These are phyloP conservation scores for Nerophis lumbriciformis DNA, from an alignment of 2,113 vertebrate genomes.

Conservation along the genomic window DNA sequence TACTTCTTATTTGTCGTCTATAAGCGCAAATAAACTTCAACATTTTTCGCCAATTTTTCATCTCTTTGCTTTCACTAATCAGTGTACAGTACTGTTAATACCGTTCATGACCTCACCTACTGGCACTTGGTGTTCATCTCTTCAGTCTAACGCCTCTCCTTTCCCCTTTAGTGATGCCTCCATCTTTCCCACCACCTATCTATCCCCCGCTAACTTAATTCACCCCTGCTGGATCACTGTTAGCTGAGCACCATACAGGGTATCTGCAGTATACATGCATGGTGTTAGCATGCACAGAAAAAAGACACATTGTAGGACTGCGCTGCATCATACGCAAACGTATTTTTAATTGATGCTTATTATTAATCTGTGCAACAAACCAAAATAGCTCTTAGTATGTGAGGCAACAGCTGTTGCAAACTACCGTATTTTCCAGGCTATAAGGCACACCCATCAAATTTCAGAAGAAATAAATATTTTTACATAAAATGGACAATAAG, in stretches of 20 bases:
- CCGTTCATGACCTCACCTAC: not conserved
- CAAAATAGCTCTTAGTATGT: too few species aligned
- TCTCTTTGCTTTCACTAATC: constrained; percentile 16
- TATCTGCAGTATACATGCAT: constrained; percentile 37
- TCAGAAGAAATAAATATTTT: too few species aligned
- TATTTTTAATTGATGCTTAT: too few species aligned
- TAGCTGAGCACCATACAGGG: constrained; percentile 40
- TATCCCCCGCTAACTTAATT: constrained; percentile 36
- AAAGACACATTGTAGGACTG: not conserved
- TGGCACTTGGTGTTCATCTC: constrained; percentile 9
- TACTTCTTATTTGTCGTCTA: not conserved
- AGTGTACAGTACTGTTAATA: not conserved
- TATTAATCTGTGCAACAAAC: too few species aligned
- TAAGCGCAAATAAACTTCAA: not conserved
- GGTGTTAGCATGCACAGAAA: constrained; percentile 29
- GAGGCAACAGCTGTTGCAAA: too few species aligned
- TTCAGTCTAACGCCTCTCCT: constrained; percentile 34
- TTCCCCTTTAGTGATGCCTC: constrained; percentile 37
- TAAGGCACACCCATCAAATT: too few species aligned
- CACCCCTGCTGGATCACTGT: constrained; percentile 41
- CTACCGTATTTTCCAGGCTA: too few species aligned
- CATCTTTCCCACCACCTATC: constrained; percentile 31
- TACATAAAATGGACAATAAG: too few species aligned
- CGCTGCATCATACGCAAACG: too few species aligned
- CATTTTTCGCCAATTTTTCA: not conserved